Evolutionary conservation across 2,888 invertebrate species (phyloP).

Genomic region (Drosophila acutilabella): DNA sequence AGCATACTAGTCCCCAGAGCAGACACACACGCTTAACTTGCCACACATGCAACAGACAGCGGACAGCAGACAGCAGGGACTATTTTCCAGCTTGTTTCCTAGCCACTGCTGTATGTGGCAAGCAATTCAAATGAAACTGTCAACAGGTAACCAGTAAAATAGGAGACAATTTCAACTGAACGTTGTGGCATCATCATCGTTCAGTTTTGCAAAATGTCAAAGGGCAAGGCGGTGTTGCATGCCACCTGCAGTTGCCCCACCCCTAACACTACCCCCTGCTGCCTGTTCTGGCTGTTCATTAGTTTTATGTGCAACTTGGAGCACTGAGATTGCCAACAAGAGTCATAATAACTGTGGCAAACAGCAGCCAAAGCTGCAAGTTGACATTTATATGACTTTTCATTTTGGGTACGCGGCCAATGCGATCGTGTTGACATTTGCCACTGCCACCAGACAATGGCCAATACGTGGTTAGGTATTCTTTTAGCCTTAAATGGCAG

Average conservation of each 20-base stretch:
- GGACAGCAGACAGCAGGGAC: neutral
- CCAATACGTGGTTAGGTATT: slow-evolving; percentile 9
- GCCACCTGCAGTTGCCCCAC: neutral
- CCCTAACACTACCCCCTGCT: too few species aligned
- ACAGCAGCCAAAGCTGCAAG: slow-evolving; percentile 33
- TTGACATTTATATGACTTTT: slow-evolving; percentile 63
- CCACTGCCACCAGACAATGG: neutral
- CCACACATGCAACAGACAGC: slow-evolving; percentile 12
- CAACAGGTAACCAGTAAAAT: slow-evolving; percentile 35
- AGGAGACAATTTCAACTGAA: slow-evolving; percentile 34
- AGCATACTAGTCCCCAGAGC: slow-evolving; percentile 6
- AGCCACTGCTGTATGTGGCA: slow-evolving; percentile 11
- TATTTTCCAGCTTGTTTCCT: slow-evolving; percentile 6
- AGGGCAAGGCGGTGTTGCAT: slow-evolving; percentile 15
- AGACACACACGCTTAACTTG: slow-evolving; percentile 1
- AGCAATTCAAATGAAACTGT: slow-evolving; percentile 60
- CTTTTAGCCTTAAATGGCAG: slow-evolving; percentile 35
- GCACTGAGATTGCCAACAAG: neutral
- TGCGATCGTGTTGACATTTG: slow-evolving; percentile 44
- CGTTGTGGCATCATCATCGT: slow-evolving; percentile 40
- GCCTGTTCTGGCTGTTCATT: slow-evolving; percentile 11
- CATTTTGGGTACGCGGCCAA: slow-evolving; percentile 32
- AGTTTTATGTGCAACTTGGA: slow-evolving; percentile 3
- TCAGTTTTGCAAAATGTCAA: slow-evolving; percentile 62
- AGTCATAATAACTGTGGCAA: slow-evolving; percentile 45